Evolutionary conservation across 92 coral and sea anemone species (phyloP).

Genomic region (Bergia sp.): DNA sequence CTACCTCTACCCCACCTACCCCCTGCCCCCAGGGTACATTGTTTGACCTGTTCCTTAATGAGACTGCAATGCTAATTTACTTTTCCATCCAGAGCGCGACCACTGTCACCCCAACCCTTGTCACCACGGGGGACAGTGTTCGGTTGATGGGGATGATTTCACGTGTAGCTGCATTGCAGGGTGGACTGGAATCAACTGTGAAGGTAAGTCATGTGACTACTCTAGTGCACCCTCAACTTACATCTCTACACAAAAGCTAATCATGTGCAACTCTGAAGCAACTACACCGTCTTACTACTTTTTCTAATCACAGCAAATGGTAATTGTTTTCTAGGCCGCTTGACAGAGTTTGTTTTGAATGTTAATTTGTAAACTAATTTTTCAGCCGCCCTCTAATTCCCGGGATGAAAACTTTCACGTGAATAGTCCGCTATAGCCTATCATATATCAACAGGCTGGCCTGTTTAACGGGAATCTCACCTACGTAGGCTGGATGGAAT

Average conservation of each 20-base stretch:
- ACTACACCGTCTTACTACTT: too few relatives aligned
- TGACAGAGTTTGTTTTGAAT: neutral
- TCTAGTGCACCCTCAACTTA: neutral
- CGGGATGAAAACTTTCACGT: too few relatives aligned
- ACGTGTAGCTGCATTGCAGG: slow-evolving; percentile 76
- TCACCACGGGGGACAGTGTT: slow-evolving; percentile 91
- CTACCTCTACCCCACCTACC: too few relatives aligned
- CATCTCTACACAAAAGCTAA: neutral
- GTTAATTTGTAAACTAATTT: too few relatives aligned
- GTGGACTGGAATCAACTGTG: slow-evolving; percentile 90
- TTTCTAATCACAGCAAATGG: neutral
- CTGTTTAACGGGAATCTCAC: too few relatives aligned
- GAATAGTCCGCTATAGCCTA: too few relatives aligned
- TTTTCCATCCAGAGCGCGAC: slow-evolving; percentile 66
- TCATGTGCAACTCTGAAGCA: neutral
- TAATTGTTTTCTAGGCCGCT: neutral
- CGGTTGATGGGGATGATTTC: slow-evolving; percentile 80
- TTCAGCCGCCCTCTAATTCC: too few relatives aligned
- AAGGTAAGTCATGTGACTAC: slow-evolving; percentile 63
- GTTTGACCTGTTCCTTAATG: too few relatives aligned
- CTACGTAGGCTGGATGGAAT: neutral
- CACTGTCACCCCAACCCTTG: slow-evolving; percentile 98
- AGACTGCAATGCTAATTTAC: too few relatives aligned
- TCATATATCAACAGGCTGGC: too few relatives aligned
- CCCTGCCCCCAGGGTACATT: too few relatives aligned